Evolutionary conservation across 2,797 vertebrate species (phyloP), one percentile per base, ranked within the genome.

Genomic region (Centroberyx gerrardi): DNA sequence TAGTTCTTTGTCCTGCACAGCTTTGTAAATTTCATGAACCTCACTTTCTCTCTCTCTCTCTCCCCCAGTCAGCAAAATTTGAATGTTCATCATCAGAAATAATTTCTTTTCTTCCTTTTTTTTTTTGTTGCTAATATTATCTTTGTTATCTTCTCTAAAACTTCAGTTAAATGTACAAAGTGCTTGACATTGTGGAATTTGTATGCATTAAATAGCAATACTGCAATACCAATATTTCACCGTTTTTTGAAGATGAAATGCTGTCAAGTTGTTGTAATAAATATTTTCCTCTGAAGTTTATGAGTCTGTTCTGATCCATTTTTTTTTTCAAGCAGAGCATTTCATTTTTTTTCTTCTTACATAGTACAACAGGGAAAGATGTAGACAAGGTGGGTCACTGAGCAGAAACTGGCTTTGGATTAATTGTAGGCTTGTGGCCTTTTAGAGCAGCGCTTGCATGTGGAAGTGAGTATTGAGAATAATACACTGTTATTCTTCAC

Each of bases 221-320:
- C 88, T 90, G 88, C 87, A 93, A 91, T 73, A 85, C 66, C 80
- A 84, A 79, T 76, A 90, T 83, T 87, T 89, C 83, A 88, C 78
- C 82, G 68, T 89, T 90, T 87, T 86, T 84, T 85, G 53, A 85
- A 85, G 68, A 89, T 82, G 71, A 85, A 88, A 90, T 83, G 78
- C 90, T 91, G 85, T 93, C 84, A 80, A 90, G 79, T 90, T 91
- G 85, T 91, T 94, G 83, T 92, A 95, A 94, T 94, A 95, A 95
- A 95, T 54, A 71, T 72, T 81, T 94, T 73, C 88, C 55, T 88
- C 84, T 81, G 61, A 91, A 77, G n/a, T 82, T 65, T 10, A 74
- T 61, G 28, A 76, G 40, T 53, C 3, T 46, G 15, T 8, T 48
- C 10, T 38, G 5, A 59, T 74, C 10, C 22, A 3, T 74, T 59